Conservation (phyloP, 2,888 invertebrate species). For the Sympetrum striolatum region DNA sequence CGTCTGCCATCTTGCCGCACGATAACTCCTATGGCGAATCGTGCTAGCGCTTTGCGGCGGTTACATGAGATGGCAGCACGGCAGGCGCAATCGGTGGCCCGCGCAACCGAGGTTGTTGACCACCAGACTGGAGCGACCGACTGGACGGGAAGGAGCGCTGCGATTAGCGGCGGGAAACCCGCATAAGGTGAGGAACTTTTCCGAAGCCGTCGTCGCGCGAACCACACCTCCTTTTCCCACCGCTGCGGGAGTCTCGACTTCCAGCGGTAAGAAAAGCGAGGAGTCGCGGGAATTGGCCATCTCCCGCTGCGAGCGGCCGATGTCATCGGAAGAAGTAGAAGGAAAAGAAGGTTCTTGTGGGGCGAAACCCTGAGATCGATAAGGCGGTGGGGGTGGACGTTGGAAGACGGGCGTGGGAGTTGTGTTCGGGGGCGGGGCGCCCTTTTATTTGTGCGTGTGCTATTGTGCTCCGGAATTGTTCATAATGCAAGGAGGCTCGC, state of each 20-base stretch:
- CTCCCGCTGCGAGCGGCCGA: not conserved
- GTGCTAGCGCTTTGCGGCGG: conserved; percentile 23
- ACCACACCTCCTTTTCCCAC: not conserved
- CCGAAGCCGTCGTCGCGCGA: not conserved
- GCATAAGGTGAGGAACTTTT: conserved; percentile 8
- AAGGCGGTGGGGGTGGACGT: not conserved
- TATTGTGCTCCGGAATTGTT: not conserved
- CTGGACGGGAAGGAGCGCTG: conserved; percentile 28
- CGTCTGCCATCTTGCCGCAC: conserved; percentile 3
- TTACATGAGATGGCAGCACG: conserved; percentile 28
- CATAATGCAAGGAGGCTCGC: not conserved
- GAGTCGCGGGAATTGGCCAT: not conserved
- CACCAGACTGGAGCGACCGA: conserved; percentile 33
- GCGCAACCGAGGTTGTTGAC: not conserved
- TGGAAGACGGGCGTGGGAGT: not conserved
- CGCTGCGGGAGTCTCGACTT: not conserved
- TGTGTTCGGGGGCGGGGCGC: not conserved
- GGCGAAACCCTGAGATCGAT: not conserved
- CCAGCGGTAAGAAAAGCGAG: not conserved
- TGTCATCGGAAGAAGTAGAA: not conserved
- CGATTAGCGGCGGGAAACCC: not conserved
- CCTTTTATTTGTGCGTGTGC: not conserved
- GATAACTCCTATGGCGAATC: conserved; percentile 34
- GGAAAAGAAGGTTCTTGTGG: not conserved
- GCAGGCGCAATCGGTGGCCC: conserved; percentile 1